Conservation (phyloP, 2,113 vertebrate genomes). For the Spea bombifrons region DNA sequence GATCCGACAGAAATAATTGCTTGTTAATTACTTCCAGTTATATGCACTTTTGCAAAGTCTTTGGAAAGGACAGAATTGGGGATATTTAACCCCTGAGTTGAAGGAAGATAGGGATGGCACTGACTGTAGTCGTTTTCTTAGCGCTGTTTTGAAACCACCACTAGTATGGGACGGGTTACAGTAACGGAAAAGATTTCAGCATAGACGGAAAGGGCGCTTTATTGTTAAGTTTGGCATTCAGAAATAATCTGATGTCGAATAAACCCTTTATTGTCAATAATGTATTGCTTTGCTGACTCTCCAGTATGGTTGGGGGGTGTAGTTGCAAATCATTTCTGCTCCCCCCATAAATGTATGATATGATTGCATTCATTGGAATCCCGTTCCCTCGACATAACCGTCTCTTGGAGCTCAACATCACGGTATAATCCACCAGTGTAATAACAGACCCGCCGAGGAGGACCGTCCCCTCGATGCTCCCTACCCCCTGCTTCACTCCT, state of each 20-base stretch:
- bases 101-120: background rate
- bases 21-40: slow-evolving; percentile 49
- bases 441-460: no score
- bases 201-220: background rate
- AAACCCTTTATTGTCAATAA: no score
- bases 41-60: slow-evolving; percentile 40
- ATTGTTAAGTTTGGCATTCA: background rate
- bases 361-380: no score
- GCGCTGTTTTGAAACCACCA: background rate
- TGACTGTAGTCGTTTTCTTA: background rate
- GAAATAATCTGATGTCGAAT: background rate
- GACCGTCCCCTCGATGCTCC: no score
- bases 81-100: slow-evolving; percentile 25
- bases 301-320: no score
- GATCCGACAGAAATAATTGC: slow-evolving; percentile 48
- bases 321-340: no score
- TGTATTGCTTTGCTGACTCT: background rate
- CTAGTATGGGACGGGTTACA: background rate
- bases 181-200: background rate
- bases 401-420: no score
- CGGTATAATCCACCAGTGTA: no score
- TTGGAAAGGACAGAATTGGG: slow-evolving; percentile 44
- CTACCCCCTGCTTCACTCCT: no score
- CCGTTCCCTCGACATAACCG: no score
- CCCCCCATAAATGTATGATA: no score